A percentile compares a stretch with the other conserved stretches of the same genome.
Evolutionary conservation across 2,113 vertebrate genomes (phyloP).

Genomic region (Charadrius vociferus): DNA sequence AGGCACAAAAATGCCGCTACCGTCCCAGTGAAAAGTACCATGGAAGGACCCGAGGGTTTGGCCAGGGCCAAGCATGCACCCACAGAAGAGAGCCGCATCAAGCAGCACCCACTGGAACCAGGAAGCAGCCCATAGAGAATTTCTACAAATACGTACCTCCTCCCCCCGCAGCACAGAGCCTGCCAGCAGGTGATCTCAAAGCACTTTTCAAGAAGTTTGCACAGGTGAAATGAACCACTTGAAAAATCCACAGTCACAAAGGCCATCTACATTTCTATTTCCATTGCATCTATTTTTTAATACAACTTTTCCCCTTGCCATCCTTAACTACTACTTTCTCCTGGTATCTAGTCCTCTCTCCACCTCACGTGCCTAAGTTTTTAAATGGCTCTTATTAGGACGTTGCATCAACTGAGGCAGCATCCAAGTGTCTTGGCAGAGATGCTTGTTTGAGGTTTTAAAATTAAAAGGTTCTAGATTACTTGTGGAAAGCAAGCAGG

Average conservation of each 20-base stretch:
- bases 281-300: background rate
- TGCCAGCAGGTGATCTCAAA: background rate
- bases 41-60: background rate
- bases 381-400: background rate
- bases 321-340: background rate
- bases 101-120: rapidly evolving
- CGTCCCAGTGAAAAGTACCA: rapidly evolving
- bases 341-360: background rate
- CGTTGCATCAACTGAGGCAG: background rate
- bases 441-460: background rate
- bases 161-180: background rate
- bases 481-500: background rate
- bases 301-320: background rate
- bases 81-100: background rate
- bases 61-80: background rate
- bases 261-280: background rate
- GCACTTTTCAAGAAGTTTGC: background rate
- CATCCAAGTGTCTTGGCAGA: background rate
- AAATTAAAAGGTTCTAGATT: background rate
- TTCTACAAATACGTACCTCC: background rate
- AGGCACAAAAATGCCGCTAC: background rate
- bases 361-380: background rate
- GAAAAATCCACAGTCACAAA: background rate
- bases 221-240: background rate
- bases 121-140: rapidly evolving